Evolutionary conservation across 53 echinoderm and acorn worm genomes (phyloP), one percentile per base, ranked within the genome.

Genomic region (Arbacia lixula): DNA sequence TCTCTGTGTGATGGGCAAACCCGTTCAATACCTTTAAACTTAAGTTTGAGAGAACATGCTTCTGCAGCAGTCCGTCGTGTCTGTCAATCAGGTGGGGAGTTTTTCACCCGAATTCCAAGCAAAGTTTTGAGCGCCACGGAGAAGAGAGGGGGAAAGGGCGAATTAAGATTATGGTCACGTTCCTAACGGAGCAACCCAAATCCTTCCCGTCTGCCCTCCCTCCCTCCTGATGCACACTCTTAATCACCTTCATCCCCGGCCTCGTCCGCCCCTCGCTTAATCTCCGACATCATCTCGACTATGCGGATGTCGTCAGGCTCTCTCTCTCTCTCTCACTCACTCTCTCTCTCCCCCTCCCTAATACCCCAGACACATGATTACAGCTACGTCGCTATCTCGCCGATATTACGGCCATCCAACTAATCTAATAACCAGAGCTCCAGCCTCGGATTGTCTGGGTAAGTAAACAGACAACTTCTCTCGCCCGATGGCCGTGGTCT

Each of bases 101-200:
- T 74, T 74, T 71, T 53, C 53, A 50, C 34, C 49, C 74, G 53
- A 43, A 30, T 51, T 74, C 74, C 74, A 27, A 46, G 31, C 49
- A 74, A 34, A 50, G 74, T 52, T 74, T 53, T 74, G 34, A 33
- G n/a, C 74, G 8, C 10, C 50, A 34, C 42, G 20, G 74, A 74
- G n/a, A 46, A 34, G 35, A 52, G 50, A 74, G 51, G 29, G 52
- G 52, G 53, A 74, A 53, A 53, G 22, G 34, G 52, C 33, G 74
- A 74, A 77, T 77, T 77, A 77, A 58, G 78, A 77, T 77, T 77
- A 57, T 77, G 78, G 60, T 77, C 78, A 77, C 78, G 78, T 77
- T 77, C 58, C 37, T 58, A 57, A 37, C 60, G 37, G 42, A 58
- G 78, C 60, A 58, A 77, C 78, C 78, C 78, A 77, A 77, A 77